A percentile compares a stretch with the other conserved stretches of the same genome.
These are phyloP conservation scores for Merodon equestris DNA, from an alignment of 2,888 invertebrate species.

Conservation along the genomic window DNA sequence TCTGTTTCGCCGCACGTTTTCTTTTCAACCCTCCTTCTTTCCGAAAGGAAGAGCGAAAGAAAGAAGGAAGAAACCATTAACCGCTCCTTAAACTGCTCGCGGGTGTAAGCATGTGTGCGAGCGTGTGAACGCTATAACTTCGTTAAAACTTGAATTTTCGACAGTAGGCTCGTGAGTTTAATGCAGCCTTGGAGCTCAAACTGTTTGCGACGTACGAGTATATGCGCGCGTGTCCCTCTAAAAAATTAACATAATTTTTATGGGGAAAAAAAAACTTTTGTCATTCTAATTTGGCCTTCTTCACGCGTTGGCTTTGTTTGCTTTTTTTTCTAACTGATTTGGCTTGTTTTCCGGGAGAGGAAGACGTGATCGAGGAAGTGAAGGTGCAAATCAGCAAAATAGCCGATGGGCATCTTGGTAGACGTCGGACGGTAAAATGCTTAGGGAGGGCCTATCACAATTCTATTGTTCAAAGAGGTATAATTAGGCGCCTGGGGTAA, in stretches of 20 bases:
- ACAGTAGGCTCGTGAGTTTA: conserved; percentile 25
- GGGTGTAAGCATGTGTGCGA: conserved; percentile 9
- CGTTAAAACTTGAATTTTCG: conserved; percentile 35
- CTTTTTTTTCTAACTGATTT: conserved; percentile 3
- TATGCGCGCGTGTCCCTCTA: conserved; percentile 23
- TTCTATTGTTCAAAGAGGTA: conserved; percentile 30
- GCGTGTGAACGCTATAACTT: conserved; percentile 35
- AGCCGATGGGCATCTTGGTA: conserved; percentile 43
- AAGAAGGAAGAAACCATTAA: conserved; percentile 25
- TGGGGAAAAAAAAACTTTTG: conserved; percentile 58
- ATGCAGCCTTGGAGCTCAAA: conserved; percentile 1
- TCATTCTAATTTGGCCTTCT: conserved; percentile 53
- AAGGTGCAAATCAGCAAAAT: conserved; percentile 62
- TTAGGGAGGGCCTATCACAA: background rate
- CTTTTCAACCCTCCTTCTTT: conserved; percentile 7
- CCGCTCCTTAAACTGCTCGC: conserved; percentile 25
- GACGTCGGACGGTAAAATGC: conserved; percentile 24
- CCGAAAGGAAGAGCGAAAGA: too few species aligned
- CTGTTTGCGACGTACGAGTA: background rate
- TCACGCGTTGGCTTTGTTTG: too few species aligned
- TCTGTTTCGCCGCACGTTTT: conserved; percentile 65
- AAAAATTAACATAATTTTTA: conserved; percentile 68
- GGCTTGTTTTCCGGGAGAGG: conserved; percentile 1
- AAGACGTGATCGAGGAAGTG: too few species aligned
- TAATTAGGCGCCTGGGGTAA: conserved; percentile 41